Conservation (phyloP, 2,113 vertebrate species). For the Hiodon tergisus region DNA sequence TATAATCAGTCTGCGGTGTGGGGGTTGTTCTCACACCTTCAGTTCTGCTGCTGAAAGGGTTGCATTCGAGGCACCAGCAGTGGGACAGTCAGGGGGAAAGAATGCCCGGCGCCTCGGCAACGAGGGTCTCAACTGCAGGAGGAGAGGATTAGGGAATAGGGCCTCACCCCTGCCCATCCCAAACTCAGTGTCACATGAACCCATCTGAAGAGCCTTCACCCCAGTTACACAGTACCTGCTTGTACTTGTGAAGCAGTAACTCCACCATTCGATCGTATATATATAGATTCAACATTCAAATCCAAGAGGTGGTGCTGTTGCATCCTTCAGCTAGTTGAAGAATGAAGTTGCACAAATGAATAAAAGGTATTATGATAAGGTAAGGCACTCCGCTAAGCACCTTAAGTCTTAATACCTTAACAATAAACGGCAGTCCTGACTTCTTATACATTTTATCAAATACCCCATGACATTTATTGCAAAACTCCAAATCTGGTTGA, state of each 20-base stretch:
- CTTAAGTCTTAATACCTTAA: too few species aligned
- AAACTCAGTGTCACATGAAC: slow-evolving; percentile 7
- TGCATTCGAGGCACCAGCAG: slow-evolving; percentile 20
- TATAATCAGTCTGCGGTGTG: background rate
- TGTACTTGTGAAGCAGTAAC: slow-evolving; percentile 1
- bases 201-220: background rate
- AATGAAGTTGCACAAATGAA: too few species aligned
- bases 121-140: slow-evolving; percentile 33
- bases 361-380: too few species aligned
- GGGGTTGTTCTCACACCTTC: background rate
- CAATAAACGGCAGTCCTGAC: too few species aligned
- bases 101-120: slow-evolving; percentile 48
- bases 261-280: background rate
- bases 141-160: slow-evolving; percentile 6
- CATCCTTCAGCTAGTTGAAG: too few species aligned
- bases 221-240: background rate
- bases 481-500: too few species aligned
- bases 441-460: too few species aligned
- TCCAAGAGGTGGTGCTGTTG: too few species aligned
- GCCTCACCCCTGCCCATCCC: background rate
- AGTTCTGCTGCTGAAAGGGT: slow-evolving; percentile 23
- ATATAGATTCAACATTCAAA: too few species aligned
- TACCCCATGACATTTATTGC: too few species aligned
- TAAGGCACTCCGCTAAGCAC: too few species aligned
- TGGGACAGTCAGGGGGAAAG: slow-evolving; percentile 50